These are phyloP conservation scores for Amiota communis DNA, from an alignment of 2,888 invertebrate species.

Conservation along the genomic window DNA sequence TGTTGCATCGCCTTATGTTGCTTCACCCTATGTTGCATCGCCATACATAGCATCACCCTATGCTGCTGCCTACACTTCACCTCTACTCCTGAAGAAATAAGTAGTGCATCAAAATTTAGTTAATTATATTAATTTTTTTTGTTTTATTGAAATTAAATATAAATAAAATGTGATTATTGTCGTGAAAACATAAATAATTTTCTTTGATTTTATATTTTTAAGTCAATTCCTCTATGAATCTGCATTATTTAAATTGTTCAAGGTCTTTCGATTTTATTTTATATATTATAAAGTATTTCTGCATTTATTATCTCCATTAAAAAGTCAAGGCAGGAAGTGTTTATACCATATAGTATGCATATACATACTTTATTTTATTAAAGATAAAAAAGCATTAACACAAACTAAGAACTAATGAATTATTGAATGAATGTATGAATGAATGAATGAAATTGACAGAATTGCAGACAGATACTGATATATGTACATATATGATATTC, in stretches of 20 bases:
- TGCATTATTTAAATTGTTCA: background rate
- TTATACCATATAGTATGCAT: background rate
- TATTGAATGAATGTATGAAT: conserved; percentile 3
- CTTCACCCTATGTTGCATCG: conserved; percentile 66
- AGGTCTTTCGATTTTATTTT: conserved; percentile 5
- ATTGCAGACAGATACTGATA: background rate
- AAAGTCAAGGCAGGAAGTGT: conserved; percentile 27
- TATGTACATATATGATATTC: too few species aligned
- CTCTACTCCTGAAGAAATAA: conserved; percentile 58
- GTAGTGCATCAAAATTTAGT: conserved; percentile 33
- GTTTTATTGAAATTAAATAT: conserved; percentile 25
- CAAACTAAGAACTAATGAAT: background rate
- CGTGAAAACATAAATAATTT: conserved; percentile 16
- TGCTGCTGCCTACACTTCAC: conserved; percentile 48
- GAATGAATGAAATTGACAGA: conserved; percentile 1
- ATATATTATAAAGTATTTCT: background rate
- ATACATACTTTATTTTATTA: background rate
- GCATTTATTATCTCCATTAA: conserved; percentile 2
- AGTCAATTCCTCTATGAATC: too few species aligned
- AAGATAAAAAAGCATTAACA: conserved; percentile 6
- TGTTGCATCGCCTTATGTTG: conserved; percentile 48
- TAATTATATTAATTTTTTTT: background rate
- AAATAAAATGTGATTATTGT: background rate
- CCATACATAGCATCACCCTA: conserved; percentile 58
- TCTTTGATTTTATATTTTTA: conserved; percentile 25